Conservation (phyloP, 2,888 invertebrate genomes). For the Diadegma fenestrale region DNA sequence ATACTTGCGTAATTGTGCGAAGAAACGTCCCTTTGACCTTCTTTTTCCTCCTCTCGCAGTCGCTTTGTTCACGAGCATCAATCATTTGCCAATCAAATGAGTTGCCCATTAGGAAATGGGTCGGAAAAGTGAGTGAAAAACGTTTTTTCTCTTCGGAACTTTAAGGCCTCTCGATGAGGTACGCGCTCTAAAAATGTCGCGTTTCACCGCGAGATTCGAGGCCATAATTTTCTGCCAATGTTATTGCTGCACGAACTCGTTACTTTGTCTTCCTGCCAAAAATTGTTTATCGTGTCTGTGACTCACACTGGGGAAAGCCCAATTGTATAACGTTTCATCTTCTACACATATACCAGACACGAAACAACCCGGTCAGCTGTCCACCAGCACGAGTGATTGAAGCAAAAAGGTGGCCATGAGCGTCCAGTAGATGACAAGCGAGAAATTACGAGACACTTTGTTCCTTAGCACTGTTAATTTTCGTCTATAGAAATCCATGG, state of each 20-base stretch:
- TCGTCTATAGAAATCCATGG: no score
- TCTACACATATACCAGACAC: background rate
- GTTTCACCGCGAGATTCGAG: background rate
- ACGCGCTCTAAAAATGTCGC: background rate
- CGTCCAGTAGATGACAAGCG: conserved; percentile 6
- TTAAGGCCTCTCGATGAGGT: no score
- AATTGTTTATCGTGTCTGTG: conserved; percentile 12
- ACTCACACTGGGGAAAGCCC: background rate
- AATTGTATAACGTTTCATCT: background rate
- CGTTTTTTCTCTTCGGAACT: background rate
- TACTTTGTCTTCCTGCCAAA: conserved; percentile 36
- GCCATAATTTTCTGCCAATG: conserved; percentile 34
- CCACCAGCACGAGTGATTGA: conserved; percentile 22
- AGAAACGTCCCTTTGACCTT: background rate
- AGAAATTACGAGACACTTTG: conserved; percentile 37
- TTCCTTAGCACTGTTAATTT: background rate
- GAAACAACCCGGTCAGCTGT: conserved; percentile 8
- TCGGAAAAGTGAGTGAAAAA: background rate
- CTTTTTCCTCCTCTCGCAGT: background rate
- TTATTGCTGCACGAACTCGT: conserved; percentile 10
- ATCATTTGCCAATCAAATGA: background rate
- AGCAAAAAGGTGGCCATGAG: conserved; percentile 32
- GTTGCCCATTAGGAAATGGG: no score
- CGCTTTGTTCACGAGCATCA: no score
- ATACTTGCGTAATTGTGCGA: background rate